phyloP scores from a whole-genome alignment of 2,888 invertebrate species.

The Epirrita christyi region DNA sequence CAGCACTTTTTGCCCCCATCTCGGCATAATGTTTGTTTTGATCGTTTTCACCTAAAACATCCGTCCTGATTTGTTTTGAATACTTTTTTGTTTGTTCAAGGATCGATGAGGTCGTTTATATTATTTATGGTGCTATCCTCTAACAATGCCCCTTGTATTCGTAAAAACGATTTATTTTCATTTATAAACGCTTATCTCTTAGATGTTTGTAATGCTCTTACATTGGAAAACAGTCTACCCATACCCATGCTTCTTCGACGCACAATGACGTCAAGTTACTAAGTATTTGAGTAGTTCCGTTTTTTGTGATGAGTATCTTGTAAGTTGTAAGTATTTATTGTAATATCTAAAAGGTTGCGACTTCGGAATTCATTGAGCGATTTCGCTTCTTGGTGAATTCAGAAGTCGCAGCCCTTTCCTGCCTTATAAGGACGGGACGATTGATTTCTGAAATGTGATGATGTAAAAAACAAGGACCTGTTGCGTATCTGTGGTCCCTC shows the following conservation, averaged over 20 bases:
- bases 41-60: slow-evolving; percentile 77
- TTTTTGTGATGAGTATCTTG: too few species aligned
- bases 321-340: too few species aligned
- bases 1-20: slow-evolving; percentile 69
- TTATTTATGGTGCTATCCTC: slow-evolving; percentile 54
- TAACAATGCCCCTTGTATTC: slow-evolving; percentile 37
- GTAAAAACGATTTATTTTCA: slow-evolving; percentile 28
- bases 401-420: background rate
- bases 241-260: background rate
- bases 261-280: background rate
- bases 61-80: slow-evolving; percentile 61
- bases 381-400: too few species aligned
- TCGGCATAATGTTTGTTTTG: slow-evolving; percentile 77
- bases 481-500: slow-evolving; percentile 61
- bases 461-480: slow-evolving; percentile 60
- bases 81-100: slow-evolving; percentile 51
- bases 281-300: too few species aligned
- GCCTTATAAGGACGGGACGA: background rate
- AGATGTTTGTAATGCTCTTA: slow-evolving; percentile 5
- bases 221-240: slow-evolving; percentile 6
- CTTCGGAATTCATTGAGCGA: too few species aligned
- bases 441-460: slow-evolving; percentile 22
- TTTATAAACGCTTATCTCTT: slow-evolving; percentile 14
- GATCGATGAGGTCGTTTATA: slow-evolving; percentile 61
- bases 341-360: too few species aligned